phyloP scores from a whole-genome alignment of 2,888 invertebrate genomes.

The Nemurella pictetii region DNA sequence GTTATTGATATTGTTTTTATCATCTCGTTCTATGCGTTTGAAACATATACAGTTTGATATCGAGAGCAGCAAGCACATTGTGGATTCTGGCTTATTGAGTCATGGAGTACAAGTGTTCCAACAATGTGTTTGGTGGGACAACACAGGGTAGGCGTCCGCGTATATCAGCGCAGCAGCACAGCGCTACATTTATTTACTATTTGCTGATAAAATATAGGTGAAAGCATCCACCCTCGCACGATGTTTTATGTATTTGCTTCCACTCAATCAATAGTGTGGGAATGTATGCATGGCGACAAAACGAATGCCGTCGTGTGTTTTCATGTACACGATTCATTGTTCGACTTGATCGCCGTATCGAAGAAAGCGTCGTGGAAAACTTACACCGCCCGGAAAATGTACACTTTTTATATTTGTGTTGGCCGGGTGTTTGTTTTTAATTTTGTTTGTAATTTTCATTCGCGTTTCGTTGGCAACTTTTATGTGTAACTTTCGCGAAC shows the following conservation, averaged over 20 bases:
- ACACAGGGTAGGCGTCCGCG: not conserved
- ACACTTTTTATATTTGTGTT: not conserved
- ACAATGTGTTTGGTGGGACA: not conserved
- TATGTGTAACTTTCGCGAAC: not conserved
- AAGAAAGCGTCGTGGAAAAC: not conserved
- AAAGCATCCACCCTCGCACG: not conserved
- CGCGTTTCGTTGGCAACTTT: not conserved
- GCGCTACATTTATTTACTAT: not conserved
- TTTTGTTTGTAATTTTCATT: no score
- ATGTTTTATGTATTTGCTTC: not conserved
- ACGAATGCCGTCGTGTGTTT: not conserved
- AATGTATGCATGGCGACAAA: not conserved
- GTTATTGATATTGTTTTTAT: not conserved
- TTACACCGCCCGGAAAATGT: not conserved
- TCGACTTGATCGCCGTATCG: not conserved
- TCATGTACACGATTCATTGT: not conserved
- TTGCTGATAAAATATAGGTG: not conserved
- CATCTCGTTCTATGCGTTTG: not conserved
- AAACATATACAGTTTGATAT: not conserved
- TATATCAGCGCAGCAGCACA: no score
- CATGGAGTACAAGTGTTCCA: not conserved
- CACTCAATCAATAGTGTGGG: not conserved
- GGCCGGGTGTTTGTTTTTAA: no score
- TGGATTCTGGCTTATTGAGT: not conserved
- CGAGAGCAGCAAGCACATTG: not conserved